Evolutionary conservation across 2,113 vertebrate species (phyloP), one percentile per base, ranked within the genome.

Genomic region (Chitala chitala): DNA sequence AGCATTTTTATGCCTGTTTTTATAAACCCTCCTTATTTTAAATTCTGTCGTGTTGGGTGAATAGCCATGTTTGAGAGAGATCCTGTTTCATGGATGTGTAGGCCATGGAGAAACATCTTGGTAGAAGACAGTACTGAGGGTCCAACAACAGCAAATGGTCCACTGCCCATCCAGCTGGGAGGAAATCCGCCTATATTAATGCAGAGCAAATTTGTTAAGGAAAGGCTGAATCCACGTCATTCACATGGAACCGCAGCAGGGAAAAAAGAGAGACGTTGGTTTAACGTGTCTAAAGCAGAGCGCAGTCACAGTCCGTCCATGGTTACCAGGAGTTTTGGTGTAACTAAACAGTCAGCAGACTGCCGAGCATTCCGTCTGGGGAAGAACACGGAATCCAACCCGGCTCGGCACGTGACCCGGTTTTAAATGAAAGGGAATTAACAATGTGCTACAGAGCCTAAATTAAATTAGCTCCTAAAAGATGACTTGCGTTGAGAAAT

Each of bases 401-500:
- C 44, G 50, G 56, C 56, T 20, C 72, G 26, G 69, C 80, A 73
- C 72, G 74, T 9, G 75, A 72, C 53, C 82, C 73, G 79, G n/a
- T 70, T 55, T 74, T 31, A 83, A 54, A 51, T 74, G 80, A 81
- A 71, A 54, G 51, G 53, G 69, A 76, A 76, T 71, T 79, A 78
- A 81, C 55, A 80, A 89, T 87, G 84, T 82, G 78, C 83, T 85
- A 82, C 80, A 86, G 78, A 81, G 84, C 82, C 80, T 82, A 87
- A 87, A 89, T 89, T 87, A 78, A 88, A 89, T 90, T 87, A 90
- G 82, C 78, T 80, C 77, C 81, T 81, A 81, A 46, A 78, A 86
- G 83, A 88, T 84, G 86, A 85, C 81, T 86, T 65, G 69, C 68
- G 75, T 74, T 82, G 81, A 87, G 86, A 84, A 88, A 88, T 88